Percentiles rank a stretch among this genome's conserved stretches.
These are phyloP conservation scores for Ciconia maguari DNA, from an alignment of 2,113 vertebrate species.

Conservation along the genomic window DNA sequence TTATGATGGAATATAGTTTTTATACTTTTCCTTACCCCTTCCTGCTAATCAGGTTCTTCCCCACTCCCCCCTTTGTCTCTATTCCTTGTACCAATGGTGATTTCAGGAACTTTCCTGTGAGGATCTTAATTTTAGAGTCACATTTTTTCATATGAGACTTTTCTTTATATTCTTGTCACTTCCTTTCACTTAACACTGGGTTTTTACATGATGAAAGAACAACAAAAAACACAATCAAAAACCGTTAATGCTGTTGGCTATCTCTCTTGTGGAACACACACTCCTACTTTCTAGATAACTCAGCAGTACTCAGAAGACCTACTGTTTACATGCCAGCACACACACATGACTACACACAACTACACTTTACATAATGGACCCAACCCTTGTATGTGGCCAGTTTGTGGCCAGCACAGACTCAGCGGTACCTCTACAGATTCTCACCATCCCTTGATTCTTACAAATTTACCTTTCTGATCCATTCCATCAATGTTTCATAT, in stretches of 20 bases:
- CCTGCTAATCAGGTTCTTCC: neutral
- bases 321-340: neutral
- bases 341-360: neutral
- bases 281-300: neutral
- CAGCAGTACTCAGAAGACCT: neutral
- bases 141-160: neutral
- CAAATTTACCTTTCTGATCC: neutral
- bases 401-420: neutral
- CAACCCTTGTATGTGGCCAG: neutral
- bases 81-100: neutral
- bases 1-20: neutral
- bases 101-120: neutral
- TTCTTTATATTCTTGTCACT: neutral
- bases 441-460: neutral
- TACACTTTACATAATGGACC: neutral
- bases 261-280: neutral
- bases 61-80: neutral
- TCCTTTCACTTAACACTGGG: neutral
- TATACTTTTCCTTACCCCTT: neutral
- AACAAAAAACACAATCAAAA: neutral
- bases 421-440: rapidly evolving
- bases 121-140: neutral
- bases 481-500: neutral
- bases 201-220: neutral
- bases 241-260: neutral